phyloP scores from a whole-genome alignment of 2,113 vertebrate species.

The Camelus bactrianus region DNA sequence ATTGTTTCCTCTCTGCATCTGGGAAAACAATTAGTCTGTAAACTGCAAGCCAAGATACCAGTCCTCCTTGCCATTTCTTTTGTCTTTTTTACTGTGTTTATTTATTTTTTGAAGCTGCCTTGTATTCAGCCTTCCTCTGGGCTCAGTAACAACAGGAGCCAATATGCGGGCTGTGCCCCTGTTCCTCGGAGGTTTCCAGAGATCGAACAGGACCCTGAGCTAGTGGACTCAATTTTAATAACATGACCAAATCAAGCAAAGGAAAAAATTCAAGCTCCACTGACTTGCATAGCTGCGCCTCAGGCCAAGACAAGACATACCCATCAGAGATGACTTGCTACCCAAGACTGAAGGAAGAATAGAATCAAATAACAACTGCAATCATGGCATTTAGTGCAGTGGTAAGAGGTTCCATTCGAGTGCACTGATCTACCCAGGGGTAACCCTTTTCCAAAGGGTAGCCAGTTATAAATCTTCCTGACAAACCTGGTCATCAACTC shows the following conservation, averaged over 20 bases:
- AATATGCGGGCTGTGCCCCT: neutral
- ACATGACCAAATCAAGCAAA: neutral
- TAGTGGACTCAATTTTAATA: neutral
- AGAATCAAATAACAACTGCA: neutral
- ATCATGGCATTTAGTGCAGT: neutral
- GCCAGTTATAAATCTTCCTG: neutral
- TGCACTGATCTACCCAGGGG: neutral
- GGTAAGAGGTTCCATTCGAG: neutral
- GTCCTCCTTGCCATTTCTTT: neutral
- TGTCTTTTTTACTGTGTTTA: neutral
- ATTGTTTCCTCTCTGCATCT: neutral
- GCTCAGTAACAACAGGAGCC: neutral
- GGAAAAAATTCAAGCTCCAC: neutral
- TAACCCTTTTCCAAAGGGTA: neutral
- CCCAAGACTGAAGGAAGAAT: neutral
- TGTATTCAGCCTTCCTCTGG: neutral
- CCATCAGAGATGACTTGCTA: conserved; percentile 20
- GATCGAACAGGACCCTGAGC: neutral
- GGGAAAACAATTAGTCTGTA: neutral
- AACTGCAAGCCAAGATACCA: neutral
- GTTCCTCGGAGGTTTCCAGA: neutral
- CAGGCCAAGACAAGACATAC: neutral
- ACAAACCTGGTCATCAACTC: neutral
- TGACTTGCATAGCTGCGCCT: neutral
- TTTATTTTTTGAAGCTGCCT: neutral